Conservation (phyloP, 2,888 invertebrate genomes). For the Hofmannophila pseudospretella region DNA sequence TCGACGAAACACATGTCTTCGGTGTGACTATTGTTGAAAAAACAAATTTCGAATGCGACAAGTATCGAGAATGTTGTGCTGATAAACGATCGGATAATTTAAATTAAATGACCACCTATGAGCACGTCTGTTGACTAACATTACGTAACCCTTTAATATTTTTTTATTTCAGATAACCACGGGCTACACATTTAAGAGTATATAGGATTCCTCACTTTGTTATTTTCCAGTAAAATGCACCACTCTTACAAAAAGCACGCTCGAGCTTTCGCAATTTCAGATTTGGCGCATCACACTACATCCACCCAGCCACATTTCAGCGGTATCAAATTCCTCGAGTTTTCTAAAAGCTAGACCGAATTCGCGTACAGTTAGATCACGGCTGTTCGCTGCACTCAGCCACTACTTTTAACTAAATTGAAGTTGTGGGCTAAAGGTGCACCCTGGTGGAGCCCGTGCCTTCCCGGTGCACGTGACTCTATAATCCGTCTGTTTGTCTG, state of each 20-base stretch:
- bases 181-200: neutral
- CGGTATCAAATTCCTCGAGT: conserved; percentile 26
- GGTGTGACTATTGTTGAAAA: conserved; percentile 54
- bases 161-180: too few species aligned
- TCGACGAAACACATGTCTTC: conserved; percentile 66
- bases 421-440: conserved; percentile 58
- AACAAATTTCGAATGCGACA: conserved; percentile 38
- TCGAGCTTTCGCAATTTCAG: neutral
- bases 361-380: conserved; percentile 52
- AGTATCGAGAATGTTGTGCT: conserved; percentile 36
- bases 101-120: conserved; percentile 8
- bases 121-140: neutral
- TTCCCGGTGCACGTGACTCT: conserved; percentile 58
- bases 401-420: conserved; percentile 73
- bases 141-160: neutral
- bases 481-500: conserved; percentile 52
- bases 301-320: conserved; percentile 32
- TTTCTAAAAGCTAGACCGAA: conserved; percentile 42
- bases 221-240: conserved; percentile 1
- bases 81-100: conserved; percentile 35
- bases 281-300: conserved; percentile 3
- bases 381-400: conserved; percentile 47
- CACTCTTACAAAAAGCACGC: conserved; percentile 6
- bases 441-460: conserved; percentile 19
- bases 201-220: conserved; percentile 2